Evolutionary conservation across 2,888 invertebrate genomes (phyloP).

Genomic region (Hermodice carunculata): DNA sequence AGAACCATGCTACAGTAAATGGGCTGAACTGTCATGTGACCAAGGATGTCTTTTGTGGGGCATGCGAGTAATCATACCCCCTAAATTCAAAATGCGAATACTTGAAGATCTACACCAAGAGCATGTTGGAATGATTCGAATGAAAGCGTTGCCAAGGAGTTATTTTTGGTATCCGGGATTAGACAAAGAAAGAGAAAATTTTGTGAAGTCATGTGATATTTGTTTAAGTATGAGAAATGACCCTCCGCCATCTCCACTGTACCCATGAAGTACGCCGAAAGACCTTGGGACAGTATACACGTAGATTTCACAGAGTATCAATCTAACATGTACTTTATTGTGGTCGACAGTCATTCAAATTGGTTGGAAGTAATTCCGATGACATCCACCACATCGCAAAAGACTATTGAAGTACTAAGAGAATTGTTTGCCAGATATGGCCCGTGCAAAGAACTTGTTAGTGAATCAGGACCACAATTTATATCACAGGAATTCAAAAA

Average conservation of each 20-base stretch:
- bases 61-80: not conserved
- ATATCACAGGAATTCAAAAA: too few species aligned
- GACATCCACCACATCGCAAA: not conserved
- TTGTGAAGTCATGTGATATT: too few species aligned
- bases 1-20: not conserved
- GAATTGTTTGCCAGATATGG: not conserved
- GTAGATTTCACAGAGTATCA: not conserved
- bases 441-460: not conserved
- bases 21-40: not conserved
- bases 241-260: too few species aligned
- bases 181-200: too few species aligned
- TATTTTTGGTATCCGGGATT: too few species aligned
- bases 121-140: constrained; percentile 1
- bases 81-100: not conserved
- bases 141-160: constrained; percentile 12
- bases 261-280: too few species aligned
- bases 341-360: not conserved
- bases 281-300: too few species aligned
- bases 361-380: constrained; percentile 1
- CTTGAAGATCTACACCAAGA: not conserved
- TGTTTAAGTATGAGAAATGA: too few species aligned
- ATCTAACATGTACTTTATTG: not conserved
- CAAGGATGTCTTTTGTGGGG: constrained; percentile 9
- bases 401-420: not conserved
- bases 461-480: too few species aligned